These are phyloP conservation scores for Neoniphon sammara DNA, from an alignment of 2,797 vertebrate genomes.

Conservation along the genomic window DNA sequence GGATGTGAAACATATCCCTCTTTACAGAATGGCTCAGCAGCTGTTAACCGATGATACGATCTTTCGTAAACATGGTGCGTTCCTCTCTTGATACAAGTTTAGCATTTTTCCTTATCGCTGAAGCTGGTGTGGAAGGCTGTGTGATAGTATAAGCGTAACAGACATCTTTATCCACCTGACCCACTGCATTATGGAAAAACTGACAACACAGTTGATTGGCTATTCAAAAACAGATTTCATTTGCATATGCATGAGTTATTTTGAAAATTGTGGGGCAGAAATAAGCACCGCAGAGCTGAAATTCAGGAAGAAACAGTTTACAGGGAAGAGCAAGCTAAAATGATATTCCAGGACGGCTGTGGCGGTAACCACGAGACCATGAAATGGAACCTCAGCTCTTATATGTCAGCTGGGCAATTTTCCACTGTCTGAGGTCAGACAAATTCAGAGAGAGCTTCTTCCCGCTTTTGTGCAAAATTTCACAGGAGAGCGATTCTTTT, in stretches of 20 bases:
- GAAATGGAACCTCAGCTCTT: slow-evolving; percentile 54
- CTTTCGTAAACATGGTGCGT: too few species aligned
- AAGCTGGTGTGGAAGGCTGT: background rate
- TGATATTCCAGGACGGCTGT: background rate
- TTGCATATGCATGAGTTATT: slow-evolving; percentile 24
- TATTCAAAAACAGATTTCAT: slow-evolving; percentile 5
- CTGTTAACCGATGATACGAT: too few species aligned
- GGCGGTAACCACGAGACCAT: slow-evolving; percentile 37
- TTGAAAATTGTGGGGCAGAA: background rate
- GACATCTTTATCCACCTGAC: background rate
- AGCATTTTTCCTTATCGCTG: too few species aligned
- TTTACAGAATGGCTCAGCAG: too few species aligned
- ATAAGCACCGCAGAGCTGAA: slow-evolving; percentile 6
- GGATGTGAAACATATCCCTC: too few species aligned
- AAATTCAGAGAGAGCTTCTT: slow-evolving; percentile 5
- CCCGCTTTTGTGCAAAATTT: slow-evolving; percentile 5
- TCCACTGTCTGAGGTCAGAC: slow-evolving; percentile 17
- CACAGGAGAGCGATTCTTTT: slow-evolving; percentile 8
- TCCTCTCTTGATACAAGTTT: too few species aligned
- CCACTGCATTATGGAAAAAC: background rate
- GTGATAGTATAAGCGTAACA: background rate
- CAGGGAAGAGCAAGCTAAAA: background rate
- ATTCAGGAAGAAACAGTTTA: background rate
- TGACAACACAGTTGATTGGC: slow-evolving; percentile 5
- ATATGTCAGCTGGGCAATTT: slow-evolving; percentile 26